Percentiles rank a stretch among this genome's conserved stretches.
phyloP scores from a whole-genome alignment of 1,140 invertebrate genomes.

The Tenebrio molitor region DNA sequence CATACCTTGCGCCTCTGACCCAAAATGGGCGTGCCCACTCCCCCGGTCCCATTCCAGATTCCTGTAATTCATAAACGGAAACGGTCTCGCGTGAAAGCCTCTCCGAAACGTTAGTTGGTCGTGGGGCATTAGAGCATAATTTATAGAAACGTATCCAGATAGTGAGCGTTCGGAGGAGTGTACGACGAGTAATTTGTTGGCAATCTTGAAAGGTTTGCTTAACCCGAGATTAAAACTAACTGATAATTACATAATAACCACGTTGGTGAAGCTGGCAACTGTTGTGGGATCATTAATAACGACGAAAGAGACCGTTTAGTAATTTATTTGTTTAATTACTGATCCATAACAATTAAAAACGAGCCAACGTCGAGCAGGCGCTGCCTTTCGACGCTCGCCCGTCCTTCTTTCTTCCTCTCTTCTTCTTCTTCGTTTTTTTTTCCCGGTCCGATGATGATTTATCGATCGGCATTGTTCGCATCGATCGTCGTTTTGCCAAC shows the following conservation, averaged over 20 bases:
- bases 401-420: slow-evolving; percentile 15
- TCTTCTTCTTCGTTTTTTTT: neutral
- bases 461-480: slow-evolving; percentile 1
- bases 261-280: slow-evolving; percentile 63
- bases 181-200: slow-evolving; percentile 64
- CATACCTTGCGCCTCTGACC: no score
- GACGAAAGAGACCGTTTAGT: slow-evolving; percentile 63
- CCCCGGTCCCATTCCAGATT: neutral
- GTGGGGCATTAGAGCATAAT: slow-evolving; percentile 39
- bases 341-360: slow-evolving; percentile 65
- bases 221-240: slow-evolving; percentile 67
- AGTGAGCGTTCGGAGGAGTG: slow-evolving; percentile 52
- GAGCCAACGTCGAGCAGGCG: slow-evolving; percentile 48
- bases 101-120: slow-evolving; percentile 8
- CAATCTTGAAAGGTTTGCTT: slow-evolving; percentile 65
- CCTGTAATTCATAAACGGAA: slow-evolving; percentile 17
- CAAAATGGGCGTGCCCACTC: neutral
- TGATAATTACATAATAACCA: slow-evolving; percentile 68
- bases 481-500: slow-evolving; percentile 12
- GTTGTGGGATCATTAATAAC: slow-evolving; percentile 66
- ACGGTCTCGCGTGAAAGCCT: slow-evolving; percentile 23
- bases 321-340: slow-evolving; percentile 68
- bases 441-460: neutral
- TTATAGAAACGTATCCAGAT: slow-evolving; percentile 42
- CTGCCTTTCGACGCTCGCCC: slow-evolving; percentile 47